Percentiles rank a stretch among this genome's conserved stretches.
These are phyloP conservation scores for Brienomyrus brachyistius DNA, from an alignment of 2,113 vertebrate genomes.

Conservation along the genomic window DNA sequence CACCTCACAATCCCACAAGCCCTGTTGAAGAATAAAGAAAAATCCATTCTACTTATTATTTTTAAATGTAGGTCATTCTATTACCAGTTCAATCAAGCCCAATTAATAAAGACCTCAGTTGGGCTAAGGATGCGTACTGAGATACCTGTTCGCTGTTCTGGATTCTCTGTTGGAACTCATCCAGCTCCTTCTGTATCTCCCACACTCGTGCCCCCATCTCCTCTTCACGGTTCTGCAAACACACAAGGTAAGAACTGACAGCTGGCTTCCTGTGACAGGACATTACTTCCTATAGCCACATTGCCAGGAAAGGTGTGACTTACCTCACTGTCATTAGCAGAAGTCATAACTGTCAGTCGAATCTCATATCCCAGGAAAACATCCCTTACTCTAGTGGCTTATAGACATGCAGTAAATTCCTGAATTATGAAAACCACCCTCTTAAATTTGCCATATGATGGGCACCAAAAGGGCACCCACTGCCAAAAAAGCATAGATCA, in stretches of 20 bases:
- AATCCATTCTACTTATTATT: neutral
- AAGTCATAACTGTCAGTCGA: neutral
- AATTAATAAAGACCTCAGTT: neutral
- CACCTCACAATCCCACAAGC: neutral
- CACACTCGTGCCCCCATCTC: conserved; percentile 86
- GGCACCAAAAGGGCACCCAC: neutral
- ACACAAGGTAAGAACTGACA: neutral
- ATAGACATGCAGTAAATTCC: neutral
- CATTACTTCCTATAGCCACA: neutral
- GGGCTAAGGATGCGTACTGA: neutral
- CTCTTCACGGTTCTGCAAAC: conserved; percentile 76
- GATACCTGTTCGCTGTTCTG: conserved; percentile 61
- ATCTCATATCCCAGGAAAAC: neutral
- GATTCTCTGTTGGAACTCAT: conserved; percentile 64
- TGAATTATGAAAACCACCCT: neutral
- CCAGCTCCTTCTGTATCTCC: conserved; percentile 76
- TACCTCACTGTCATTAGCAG: neutral
- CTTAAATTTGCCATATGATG: neutral
- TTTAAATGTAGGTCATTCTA: neutral
- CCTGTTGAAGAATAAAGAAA: neutral
- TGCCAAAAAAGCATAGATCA: neutral
- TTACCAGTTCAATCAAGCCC: neutral
- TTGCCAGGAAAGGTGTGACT: neutral
- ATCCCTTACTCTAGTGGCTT: neutral
- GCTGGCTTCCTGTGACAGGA: neutral